phyloP scores from a whole-genome alignment of 2,888 invertebrate species.

The Lithophane semibrunnea region DNA sequence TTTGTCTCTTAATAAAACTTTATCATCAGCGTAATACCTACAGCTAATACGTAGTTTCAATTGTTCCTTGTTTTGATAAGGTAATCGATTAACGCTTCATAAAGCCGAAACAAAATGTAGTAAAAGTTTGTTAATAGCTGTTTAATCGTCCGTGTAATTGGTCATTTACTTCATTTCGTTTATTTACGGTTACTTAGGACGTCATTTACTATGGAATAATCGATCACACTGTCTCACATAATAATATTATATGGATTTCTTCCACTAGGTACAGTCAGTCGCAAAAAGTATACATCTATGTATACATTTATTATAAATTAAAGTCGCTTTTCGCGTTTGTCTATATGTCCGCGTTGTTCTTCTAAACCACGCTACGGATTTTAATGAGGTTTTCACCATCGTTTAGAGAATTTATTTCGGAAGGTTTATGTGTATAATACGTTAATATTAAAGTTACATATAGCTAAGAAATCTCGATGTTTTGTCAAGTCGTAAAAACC shows the following conservation, averaged over 20 bases:
- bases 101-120: slow-evolving; percentile 11
- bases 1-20: neutral
- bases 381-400: no score
- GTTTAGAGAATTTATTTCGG: no score
- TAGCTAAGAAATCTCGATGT: no score
- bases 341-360: no score
- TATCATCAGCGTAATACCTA: neutral
- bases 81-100: slow-evolving; percentile 22
- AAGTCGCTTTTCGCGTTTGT: no score
- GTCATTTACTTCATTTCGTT: neutral
- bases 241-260: neutral
- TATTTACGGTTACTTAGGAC: no score
- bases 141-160: slow-evolving; percentile 29
- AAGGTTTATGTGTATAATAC: no score
- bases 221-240: neutral
- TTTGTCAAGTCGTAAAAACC: no score
- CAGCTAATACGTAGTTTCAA: slow-evolving; percentile 10
- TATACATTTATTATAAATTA: no score
- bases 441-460: no score
- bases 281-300: no score
- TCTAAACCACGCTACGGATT: no score
- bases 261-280: neutral
- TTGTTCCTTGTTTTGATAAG: slow-evolving; percentile 24
- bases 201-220: neutral
- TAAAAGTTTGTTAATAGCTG: slow-evolving; percentile 19